A percentile compares a stretch with the other conserved stretches of the same genome.
Evolutionary conservation across 2,797 vertebrate genomes (phyloP).

Genomic region (Coregonus sp.): DNA sequence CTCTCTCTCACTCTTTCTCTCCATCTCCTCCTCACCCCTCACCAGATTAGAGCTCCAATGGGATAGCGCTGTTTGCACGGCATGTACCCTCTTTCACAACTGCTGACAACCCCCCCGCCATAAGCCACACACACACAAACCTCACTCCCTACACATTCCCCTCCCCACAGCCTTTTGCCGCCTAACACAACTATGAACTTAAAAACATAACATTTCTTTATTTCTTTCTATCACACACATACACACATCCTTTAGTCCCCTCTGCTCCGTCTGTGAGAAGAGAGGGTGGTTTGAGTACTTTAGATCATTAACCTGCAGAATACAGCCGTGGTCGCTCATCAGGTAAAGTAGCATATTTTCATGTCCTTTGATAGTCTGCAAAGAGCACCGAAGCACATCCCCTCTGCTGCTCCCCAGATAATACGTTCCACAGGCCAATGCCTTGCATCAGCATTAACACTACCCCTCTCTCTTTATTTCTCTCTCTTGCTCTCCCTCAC

Average conservation of each 20-base stretch:
- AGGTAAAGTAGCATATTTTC: background rate
- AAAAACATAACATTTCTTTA: no score
- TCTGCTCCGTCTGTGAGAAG: background rate
- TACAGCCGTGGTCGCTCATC: background rate
- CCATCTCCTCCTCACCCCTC: background rate
- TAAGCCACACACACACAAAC: background rate
- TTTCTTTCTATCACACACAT: no score
- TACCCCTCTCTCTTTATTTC: no score
- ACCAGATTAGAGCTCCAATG: background rate
- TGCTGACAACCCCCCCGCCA: no score
- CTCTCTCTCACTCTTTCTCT: background rate
- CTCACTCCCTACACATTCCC: background rate
- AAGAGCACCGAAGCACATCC: background rate
- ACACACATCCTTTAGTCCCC: background rate
- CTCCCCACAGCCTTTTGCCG: background rate
- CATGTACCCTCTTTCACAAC: background rate
- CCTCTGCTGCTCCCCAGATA: background rate
- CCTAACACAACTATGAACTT: background rate
- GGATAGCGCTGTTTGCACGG: background rate
- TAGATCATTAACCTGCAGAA: no score
- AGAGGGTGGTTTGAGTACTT: no score
- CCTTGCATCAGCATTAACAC: no score
- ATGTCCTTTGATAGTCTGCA: background rate
- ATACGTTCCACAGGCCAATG: no score
- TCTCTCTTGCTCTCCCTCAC: no score